Conservation (phyloP, 2,113 vertebrate genomes). For the Sturnus vulgaris region DNA sequence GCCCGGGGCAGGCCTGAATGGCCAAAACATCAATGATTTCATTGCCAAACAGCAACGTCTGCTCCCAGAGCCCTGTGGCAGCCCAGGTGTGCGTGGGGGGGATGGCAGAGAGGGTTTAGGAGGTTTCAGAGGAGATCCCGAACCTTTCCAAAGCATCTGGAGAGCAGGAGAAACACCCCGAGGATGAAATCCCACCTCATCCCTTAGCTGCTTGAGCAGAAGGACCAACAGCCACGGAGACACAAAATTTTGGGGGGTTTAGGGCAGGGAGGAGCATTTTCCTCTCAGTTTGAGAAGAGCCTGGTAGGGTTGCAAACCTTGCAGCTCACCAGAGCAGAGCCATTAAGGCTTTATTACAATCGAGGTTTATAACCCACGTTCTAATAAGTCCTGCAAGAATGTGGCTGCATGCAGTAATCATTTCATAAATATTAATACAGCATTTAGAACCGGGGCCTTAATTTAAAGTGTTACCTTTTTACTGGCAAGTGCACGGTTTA, state of each 20-base stretch:
- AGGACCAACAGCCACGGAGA: not conserved
- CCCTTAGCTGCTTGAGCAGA: fast-evolving
- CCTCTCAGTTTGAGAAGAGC: not conserved
- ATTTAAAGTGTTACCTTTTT: slow-evolving; percentile 72
- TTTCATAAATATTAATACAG: slow-evolving; percentile 74
- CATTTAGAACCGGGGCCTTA: slow-evolving; percentile 62
- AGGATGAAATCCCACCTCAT: not conserved
- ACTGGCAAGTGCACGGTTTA: slow-evolving; percentile 72
- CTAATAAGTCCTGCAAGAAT: slow-evolving; percentile 70
- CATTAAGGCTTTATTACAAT: slow-evolving; percentile 65
- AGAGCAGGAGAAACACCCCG: not conserved
- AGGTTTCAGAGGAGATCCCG: not conserved
- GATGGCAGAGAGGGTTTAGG: not conserved
- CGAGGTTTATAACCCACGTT: not conserved
- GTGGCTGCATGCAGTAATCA: slow-evolving; percentile 61
- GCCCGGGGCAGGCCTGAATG: not conserved
- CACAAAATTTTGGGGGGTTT: not conserved
- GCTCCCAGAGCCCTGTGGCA: not conserved
- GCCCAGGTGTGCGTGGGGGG: not conserved
- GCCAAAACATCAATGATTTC: not conserved
- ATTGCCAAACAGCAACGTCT: fast-evolving
- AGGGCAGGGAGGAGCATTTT: not conserved
- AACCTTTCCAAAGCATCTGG: not conserved
- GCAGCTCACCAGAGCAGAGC: slow-evolving; percentile 26
- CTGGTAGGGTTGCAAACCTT: not conserved